phyloP scores from a whole-genome alignment of 2,797 vertebrate species.

The Acipenser ruthenus region DNA sequence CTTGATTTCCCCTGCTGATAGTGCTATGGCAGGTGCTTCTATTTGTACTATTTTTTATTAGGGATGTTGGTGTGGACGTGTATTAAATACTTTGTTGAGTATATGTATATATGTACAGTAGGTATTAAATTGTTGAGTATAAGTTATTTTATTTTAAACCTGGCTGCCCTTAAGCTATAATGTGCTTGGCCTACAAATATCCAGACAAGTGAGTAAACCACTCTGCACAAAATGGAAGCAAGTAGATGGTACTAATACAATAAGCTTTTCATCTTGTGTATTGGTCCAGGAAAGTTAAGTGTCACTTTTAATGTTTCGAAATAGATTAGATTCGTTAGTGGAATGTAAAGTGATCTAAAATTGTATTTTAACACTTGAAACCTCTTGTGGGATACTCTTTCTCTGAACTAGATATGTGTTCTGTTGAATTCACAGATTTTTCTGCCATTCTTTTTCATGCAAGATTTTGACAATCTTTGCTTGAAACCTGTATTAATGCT shows the following conservation, averaged over 20 bases:
- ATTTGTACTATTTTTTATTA: too few relatives aligned
- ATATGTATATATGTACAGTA: too few relatives aligned
- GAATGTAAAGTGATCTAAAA: not conserved
- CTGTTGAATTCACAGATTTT: too few relatives aligned
- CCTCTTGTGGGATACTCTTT: not conserved
- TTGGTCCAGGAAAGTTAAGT: conserved; percentile 2
- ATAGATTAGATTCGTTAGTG: conserved; percentile 2
- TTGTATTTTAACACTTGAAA: not conserved
- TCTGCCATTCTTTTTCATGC: too few relatives aligned
- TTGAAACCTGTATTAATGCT: too few relatives aligned
- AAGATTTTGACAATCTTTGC: too few relatives aligned
- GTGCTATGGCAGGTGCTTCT: too few relatives aligned
- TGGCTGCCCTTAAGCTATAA: not conserved
- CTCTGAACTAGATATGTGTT: too few relatives aligned
- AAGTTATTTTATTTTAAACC: not conserved
- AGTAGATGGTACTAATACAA: conserved; percentile 3
- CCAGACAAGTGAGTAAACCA: not conserved
- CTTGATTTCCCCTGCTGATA: too few relatives aligned
- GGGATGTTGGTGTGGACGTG: too few relatives aligned
- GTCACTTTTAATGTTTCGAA: conserved; percentile 3
- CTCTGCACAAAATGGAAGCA: not conserved
- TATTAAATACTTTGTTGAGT: too few relatives aligned
- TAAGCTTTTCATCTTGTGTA: not conserved
- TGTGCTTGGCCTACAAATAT: not conserved
- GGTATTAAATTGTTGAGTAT: not conserved